Evolutionary conservation across 2,888 invertebrate genomes (phyloP).

Genomic region (Sussaba pulchella): DNA sequence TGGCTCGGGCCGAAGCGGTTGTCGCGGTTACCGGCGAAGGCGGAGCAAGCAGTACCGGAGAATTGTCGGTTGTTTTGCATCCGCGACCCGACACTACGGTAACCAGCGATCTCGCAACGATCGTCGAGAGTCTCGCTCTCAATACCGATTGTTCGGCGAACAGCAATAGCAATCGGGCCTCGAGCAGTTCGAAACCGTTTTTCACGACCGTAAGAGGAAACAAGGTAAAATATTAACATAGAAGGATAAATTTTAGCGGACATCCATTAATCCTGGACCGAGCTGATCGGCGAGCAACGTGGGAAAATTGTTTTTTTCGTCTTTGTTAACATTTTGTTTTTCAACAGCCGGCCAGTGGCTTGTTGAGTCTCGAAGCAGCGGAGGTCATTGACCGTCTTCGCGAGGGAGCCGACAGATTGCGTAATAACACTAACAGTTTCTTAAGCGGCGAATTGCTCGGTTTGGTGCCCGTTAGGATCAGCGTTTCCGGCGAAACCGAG

Average conservation of each 20-base stretch:
- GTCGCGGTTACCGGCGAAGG: conserved; percentile 86
- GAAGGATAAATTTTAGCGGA: neutral
- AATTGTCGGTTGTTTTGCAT: conserved; percentile 87
- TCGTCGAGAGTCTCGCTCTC: conserved; percentile 92
- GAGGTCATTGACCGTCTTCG: conserved; percentile 89
- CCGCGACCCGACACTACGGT: conserved; percentile 87
- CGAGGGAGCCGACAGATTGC: conserved; percentile 89
- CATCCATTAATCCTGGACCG: no score
- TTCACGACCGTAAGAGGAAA: conserved; percentile 81
- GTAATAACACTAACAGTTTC: conserved; percentile 92
- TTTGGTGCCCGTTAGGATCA: conserved; percentile 86
- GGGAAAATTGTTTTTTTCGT: no score
- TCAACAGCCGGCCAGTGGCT: conserved; percentile 75
- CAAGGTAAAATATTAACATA: conserved; percentile 76
- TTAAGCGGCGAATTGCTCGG: conserved; percentile 89
- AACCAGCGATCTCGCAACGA: conserved; percentile 92
- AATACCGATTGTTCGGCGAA: conserved; percentile 86
- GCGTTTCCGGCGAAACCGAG: conserved; percentile 81
- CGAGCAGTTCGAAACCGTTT: conserved; percentile 81
- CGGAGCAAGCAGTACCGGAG: conserved; percentile 85
- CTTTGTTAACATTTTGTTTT: conserved; percentile 62
- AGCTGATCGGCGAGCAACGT: no score
- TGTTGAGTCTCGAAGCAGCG: conserved; percentile 85
- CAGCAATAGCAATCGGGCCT: conserved; percentile 86
- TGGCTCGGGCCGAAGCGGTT: conserved; percentile 90